Evolutionary conservation across 2,113 vertebrate genomes (phyloP).

Genomic region (Oxyruncus cristatus): DNA sequence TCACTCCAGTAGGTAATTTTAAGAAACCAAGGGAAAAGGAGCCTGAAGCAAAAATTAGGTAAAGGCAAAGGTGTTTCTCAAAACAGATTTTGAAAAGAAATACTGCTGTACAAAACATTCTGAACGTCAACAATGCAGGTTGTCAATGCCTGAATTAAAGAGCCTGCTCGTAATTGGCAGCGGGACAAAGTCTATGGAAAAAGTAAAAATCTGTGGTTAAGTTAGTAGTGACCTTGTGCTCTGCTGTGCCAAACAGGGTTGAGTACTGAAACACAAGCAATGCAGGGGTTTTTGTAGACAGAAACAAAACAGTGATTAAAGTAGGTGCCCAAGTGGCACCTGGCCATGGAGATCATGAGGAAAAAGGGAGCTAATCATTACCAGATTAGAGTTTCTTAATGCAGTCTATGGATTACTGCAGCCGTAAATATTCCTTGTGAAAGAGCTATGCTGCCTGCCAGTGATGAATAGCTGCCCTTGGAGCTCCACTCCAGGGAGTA

Average conservation of each 20-base stretch:
- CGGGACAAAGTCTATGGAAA: background rate
- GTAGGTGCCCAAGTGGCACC: background rate
- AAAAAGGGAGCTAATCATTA: slow-evolving; percentile 37
- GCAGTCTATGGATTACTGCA: slow-evolving; percentile 16
- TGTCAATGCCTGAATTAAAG: background rate
- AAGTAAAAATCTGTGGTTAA: background rate
- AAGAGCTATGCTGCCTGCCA: background rate
- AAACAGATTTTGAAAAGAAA: background rate
- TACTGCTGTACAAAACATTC: background rate
- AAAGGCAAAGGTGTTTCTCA: background rate
- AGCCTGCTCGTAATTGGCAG: background rate
- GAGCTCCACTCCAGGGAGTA: background rate
- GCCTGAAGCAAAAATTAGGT: background rate
- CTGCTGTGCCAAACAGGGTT: background rate
- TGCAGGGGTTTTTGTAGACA: background rate
- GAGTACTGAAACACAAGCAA: background rate
- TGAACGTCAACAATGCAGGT: background rate
- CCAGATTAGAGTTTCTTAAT: slow-evolving; percentile 25
- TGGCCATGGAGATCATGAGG: background rate
- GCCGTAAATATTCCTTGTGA: slow-evolving; percentile 57
- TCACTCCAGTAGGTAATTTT: background rate
- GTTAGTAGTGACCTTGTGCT: background rate
- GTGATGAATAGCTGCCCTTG: slow-evolving; percentile 44
- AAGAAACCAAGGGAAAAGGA: background rate
- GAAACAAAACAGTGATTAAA: background rate